Evolutionary conservation across 2,888 invertebrate species (phyloP), one percentile per base, ranked within the genome.

Genomic region (Amiota mariae): DNA sequence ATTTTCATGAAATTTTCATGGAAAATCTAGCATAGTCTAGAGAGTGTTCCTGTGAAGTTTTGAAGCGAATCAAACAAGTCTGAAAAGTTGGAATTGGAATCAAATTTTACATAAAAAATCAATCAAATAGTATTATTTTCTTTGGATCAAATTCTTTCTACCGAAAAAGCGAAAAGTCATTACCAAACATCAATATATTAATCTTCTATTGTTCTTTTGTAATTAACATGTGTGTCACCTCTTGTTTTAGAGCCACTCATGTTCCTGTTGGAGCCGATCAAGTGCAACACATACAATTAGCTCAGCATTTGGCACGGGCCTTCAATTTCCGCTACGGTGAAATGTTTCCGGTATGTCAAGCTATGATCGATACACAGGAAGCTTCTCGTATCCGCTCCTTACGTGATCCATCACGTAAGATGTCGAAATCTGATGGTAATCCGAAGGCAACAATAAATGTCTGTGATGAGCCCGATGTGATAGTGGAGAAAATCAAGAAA

Each of bases 201-300:
- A 49, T n/a, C 13, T 54, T 51, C 24, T 12, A 72, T 47, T 49
- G 54, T 15, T 59, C 13, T 4, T 48, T 56, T 11, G n/a, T 46
- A 36, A 15, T 36, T 6, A 36, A 36, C 36, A 6, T 6, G 1
- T 36, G 36, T 36, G 36, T 36, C n/a, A n/a, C 24, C 24, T 36
- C 36, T 6, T 36, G 0, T 6, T 36, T 36, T 36, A 95, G 95
- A 91, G 94, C 96, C 49, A 98, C 97, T 46, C 95, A 96, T 89
- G 96, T 99, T 74, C 98, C 98, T 2, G 96, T 98, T 13, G 99
- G 99, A 20, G 95, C 96, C 87, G 99, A 99, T 91, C 98, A 99
- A 91, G 83, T 93, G 72, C 97, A 96, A 87, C 97, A 98, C 89
- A 92, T 98, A 81, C 95, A 97, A 88, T 90, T 97, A 73, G 93